Evolutionary conservation across 2,797 vertebrate species (phyloP), one percentile per base, ranked within the genome.

Genomic region (Limosa lapponica): DNA sequence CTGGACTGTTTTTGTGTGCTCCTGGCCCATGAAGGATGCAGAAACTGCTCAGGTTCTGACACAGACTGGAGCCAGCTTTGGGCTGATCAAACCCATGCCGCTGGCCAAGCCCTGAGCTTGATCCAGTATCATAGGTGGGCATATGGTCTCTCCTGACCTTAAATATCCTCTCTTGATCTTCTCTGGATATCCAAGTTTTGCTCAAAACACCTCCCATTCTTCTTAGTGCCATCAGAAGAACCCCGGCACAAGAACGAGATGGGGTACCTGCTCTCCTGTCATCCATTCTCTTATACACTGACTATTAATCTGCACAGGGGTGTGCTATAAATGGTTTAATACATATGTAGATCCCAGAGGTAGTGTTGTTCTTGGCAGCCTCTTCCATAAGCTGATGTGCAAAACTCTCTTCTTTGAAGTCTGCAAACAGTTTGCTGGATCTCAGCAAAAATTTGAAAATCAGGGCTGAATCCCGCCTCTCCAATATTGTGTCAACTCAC

Each of bases 391-490:
- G 55, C 25, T 66, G 83, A 65, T 70, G 58, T 61, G 49, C 18
- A 90, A 87, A 94, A 89, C 55, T 52, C 51, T 87, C 49, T 71
- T 22, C 79, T 91, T 61, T 94, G 70, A 92, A 92, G 51, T 59
- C 54, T 87, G 73, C 74, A 83, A 83, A 86, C 54, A 11, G 54
- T 86, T 93, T 86, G 30, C 72, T 83, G 75, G 6, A 48, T 78
- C 61, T 95, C 85, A 72, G 66, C 65, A 78, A 49, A 48, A 48
- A 13, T 48, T 24, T 48, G 46, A 67, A 84, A 82, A 34, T 12
- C 3, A 65, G 73, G 28, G 34, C 16, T 58, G 49, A 79, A 58
- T 62, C 24, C 49, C 12, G 36, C 24, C 19, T 75, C 4, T 25
- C 52, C n/a, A 69, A 18, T 44, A 30, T 7, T 43, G 58, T 24